Conservation (phyloP, 2,797 vertebrate genomes). For the Microhierax caerulescens region DNA sequence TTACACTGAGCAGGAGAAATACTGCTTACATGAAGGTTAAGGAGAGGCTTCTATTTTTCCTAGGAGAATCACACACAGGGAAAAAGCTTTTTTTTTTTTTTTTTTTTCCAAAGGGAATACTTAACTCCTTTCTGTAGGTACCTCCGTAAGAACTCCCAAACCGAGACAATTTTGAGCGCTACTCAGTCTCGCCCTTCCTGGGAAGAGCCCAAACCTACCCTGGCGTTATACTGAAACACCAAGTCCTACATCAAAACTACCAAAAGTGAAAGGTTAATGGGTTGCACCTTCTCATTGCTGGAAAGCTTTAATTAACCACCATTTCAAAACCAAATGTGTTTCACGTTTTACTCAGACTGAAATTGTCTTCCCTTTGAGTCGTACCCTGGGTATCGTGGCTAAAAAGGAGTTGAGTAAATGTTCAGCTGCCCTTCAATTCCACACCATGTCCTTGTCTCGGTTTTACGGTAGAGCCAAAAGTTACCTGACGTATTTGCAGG, state of each 20-base stretch:
- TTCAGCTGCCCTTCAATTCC: neutral
- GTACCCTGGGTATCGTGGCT: no score
- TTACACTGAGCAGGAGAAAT: neutral
- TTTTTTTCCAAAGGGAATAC: neutral
- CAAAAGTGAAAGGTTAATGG: neutral
- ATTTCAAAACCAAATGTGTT: neutral
- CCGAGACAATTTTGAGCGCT: neutral
- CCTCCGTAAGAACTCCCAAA: neutral
- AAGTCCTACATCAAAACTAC: neutral
- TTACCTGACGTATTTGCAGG: neutral
- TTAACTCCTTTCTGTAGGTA: neutral
- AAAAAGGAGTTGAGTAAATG: neutral
- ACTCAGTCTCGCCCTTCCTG: fast-evolving
- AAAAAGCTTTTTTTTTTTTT: neutral
- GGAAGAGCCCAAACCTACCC: no score
- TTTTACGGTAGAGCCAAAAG: fast-evolving
- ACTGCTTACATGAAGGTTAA: neutral
- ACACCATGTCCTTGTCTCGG: no score
- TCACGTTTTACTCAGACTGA: neutral
- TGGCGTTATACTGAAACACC: neutral
- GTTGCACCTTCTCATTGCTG: neutral
- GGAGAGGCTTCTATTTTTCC: neutral
- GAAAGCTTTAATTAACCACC: neutral
- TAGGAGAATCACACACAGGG: neutral
- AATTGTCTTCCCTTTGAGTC: neutral